phyloP scores from a whole-genome alignment of 2,113 vertebrate species.

The Mola mola region DNA sequence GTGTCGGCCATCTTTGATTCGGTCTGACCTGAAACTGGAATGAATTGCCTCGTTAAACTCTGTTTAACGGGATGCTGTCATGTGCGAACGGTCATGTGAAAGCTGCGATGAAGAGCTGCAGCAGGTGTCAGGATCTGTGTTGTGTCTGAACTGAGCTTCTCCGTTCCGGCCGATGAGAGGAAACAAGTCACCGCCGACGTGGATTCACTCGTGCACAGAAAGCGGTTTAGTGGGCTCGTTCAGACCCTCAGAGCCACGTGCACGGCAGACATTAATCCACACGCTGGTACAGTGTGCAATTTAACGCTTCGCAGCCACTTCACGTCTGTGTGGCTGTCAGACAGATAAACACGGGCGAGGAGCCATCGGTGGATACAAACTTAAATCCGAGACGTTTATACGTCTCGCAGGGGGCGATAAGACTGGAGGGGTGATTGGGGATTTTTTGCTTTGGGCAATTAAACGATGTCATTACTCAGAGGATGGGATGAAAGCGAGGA shows the following conservation, averaged over 20 bases:
- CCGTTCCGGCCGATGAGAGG: too few species aligned
- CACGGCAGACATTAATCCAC: slow-evolving; percentile 55
- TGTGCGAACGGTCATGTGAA: too few species aligned
- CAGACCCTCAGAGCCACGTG: slow-evolving; percentile 33
- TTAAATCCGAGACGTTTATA: slow-evolving; percentile 42
- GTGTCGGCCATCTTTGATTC: too few species aligned
- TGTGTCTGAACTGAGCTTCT: too few species aligned
- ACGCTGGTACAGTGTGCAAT: slow-evolving; percentile 63
- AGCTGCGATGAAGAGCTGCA: too few species aligned
- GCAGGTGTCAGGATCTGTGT: too few species aligned
- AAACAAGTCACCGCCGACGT: slow-evolving; percentile 5
- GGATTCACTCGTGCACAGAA: slow-evolving; percentile 40
- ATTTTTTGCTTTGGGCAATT: slow-evolving; percentile 62
- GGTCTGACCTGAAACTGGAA: too few species aligned
- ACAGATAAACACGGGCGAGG: slow-evolving; percentile 57
- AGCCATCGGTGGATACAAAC: slow-evolving; percentile 24
- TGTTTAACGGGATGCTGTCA: too few species aligned
- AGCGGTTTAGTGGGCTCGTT: slow-evolving; percentile 42
- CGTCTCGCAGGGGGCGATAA: slow-evolving; percentile 45
- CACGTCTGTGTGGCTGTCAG: slow-evolving; percentile 51
- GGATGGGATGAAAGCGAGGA: slow-evolving; percentile 57
- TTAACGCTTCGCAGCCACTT: slow-evolving; percentile 57
- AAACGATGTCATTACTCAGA: slow-evolving; percentile 59
- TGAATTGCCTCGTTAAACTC: too few species aligned
- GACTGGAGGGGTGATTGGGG: slow-evolving; percentile 45